A percentile compares a stretch with the other conserved stretches of the same genome.
Evolutionary conservation across 2,113 vertebrate genomes (phyloP).

Genomic region (Choloepus hoffmanni): DNA sequence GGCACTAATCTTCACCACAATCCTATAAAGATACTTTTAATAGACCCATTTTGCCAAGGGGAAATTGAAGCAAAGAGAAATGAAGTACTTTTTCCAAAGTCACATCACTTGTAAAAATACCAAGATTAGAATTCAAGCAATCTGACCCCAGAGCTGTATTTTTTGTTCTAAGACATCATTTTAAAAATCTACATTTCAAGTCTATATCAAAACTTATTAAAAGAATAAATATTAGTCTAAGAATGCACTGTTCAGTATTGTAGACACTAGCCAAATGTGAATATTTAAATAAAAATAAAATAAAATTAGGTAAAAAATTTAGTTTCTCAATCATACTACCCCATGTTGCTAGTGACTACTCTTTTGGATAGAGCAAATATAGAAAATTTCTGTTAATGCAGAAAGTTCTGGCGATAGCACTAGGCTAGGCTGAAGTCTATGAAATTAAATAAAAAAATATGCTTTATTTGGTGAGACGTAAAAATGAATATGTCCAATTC

Average conservation of each 20-base stretch:
- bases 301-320: constrained; percentile 1
- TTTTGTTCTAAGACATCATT: neutral
- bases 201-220: neutral
- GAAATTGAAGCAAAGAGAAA: constrained; percentile 9
- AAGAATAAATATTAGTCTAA: neutral
- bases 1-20: neutral
- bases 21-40: neutral
- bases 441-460: neutral
- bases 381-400: neutral
- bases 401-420: neutral
- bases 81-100: neutral
- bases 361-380: neutral
- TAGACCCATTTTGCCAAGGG: neutral
- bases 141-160: neutral
- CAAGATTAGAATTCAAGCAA: neutral
- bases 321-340: neutral
- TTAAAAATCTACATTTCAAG: neutral
- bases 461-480: neutral
- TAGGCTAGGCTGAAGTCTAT: neutral
- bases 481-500: neutral
- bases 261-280: neutral
- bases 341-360: neutral
- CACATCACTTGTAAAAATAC: constrained; percentile 2
- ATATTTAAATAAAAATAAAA: constrained; percentile 42
- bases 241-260: neutral